A percentile compares a stretch with the other conserved stretches of the same genome.
Conservation (phyloP, 2,797 vertebrate species). For the Streptopelia turtur region DNA sequence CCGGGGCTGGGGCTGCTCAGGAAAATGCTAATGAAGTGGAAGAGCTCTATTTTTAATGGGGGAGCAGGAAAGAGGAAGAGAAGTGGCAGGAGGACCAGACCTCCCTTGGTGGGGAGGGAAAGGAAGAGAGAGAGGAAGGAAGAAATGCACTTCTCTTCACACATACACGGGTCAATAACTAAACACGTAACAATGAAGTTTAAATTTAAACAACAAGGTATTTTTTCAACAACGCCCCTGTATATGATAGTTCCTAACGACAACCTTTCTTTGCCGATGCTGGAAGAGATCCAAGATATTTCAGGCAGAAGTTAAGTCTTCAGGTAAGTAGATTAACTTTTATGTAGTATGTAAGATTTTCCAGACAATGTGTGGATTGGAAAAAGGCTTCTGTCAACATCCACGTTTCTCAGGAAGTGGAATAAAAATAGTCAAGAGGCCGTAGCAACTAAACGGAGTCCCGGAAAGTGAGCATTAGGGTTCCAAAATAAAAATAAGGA, state of each 20-base stretch:
- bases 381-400: not conserved
- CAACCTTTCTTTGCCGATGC: not conserved
- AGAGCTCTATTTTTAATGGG: constrained; percentile 30
- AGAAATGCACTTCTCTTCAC: constrained; percentile 38
- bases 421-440: constrained; percentile 29
- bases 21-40: constrained; percentile 14
- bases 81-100: not conserved
- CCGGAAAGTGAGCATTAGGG: not conserved
- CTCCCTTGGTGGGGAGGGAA: not conserved
- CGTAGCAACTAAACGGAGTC: not conserved
- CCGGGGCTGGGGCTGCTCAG: not conserved
- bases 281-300: constrained; percentile 34
- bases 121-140: constrained; percentile 45
- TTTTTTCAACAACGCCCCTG: constrained; percentile 30
- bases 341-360: constrained; percentile 42
- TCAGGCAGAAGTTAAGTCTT: constrained; percentile 49
- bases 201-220: constrained; percentile 7
- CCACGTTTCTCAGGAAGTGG: not conserved
- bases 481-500: constrained; percentile 23
- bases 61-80: constrained; percentile 9
- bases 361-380: constrained; percentile 30
- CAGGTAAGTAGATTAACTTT: constrained; percentile 63
- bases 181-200: constrained; percentile 29
- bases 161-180: constrained; percentile 23
- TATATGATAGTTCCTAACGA: not conserved